Evolutionary conservation across 2,888 invertebrate genomes (phyloP), one percentile per base, ranked within the genome.

Genomic region (Cryptus viduatorius): DNA sequence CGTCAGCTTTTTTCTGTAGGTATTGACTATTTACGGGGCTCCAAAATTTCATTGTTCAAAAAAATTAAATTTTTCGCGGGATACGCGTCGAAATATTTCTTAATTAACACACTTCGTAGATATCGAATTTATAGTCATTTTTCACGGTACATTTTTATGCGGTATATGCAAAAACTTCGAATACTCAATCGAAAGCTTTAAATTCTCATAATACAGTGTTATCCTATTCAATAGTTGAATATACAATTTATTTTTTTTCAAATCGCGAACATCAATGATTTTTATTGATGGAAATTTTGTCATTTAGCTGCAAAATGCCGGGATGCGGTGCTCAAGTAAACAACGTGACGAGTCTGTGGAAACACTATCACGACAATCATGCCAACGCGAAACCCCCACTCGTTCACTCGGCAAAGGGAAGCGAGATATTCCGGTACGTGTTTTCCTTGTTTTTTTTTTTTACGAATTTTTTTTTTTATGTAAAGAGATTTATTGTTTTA

Each of bases 281-380:
- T 19, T 14, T 29, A 24, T 14, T 31, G 44, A 61, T 5, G n/a
- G 12, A 14, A 29, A 12, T 10, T 44, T 50, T 61, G 8, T 50
- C 31, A 16, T 77, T 64, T 61, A 93, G 93, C 83, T 93, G 93
- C 79, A 93, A 93, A 86, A 92, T 92, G 88, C 92, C 93, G 75
- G 93, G 93, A 46, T 93, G 93, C 79, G 92, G 93, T 77, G 92
- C 92, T 64, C 92, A 93, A 88, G 90, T 92, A 29, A 92, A 91
- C 83, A 93, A 92, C 75, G 93, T 92, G 53, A 92, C 91, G 69
- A 90, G 90, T 86, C 87, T 93, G 72, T 93, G 92, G 92, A 93
- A 93, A 79, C 93, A 93, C 88, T 93, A 93, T 87, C 93, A 93
- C 79, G 93, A 93, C 85, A 93, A 91, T 90, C 93, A 93, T 87